These are phyloP conservation scores for Agapornis roseicollis DNA, from an alignment of 2,113 vertebrate species.

Conservation along the genomic window DNA sequence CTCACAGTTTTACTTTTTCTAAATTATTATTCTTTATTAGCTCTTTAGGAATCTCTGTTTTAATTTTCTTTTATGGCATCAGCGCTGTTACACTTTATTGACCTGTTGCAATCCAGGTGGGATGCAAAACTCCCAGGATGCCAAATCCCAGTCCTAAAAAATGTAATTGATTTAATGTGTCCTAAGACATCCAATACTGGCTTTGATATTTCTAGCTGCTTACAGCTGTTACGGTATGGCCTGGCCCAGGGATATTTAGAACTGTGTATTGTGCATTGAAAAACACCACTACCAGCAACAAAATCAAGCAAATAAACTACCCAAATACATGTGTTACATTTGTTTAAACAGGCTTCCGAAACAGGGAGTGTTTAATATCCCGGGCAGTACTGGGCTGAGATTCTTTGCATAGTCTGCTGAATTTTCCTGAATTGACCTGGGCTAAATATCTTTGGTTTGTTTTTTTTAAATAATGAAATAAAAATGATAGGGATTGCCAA, in stretches of 20 bases:
- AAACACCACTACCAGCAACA: background rate
- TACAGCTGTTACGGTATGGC: background rate
- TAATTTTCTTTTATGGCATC: background rate
- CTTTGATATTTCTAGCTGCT: background rate
- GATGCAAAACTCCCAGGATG: background rate
- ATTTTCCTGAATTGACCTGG: background rate
- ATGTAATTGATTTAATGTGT: background rate
- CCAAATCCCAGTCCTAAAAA: background rate
- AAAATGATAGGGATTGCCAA: fast-evolving
- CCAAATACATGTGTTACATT: background rate
- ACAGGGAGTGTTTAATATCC: background rate
- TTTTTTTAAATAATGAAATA: background rate
- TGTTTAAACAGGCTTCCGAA: background rate
- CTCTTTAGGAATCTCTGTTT: background rate
- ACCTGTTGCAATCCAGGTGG: background rate
- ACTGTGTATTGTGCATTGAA: background rate
- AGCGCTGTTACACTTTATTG: background rate
- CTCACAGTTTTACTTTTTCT: background rate
- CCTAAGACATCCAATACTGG: background rate
- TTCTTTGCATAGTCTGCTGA: background rate
- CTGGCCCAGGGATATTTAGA: background rate
- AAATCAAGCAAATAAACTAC: background rate
- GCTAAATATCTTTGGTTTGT: background rate
- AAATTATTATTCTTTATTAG: background rate
- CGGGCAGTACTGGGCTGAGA: background rate